These are phyloP conservation scores for Parauchenoglanis ngamensis DNA, from an alignment of 2,797 vertebrate species.

Conservation along the genomic window DNA sequence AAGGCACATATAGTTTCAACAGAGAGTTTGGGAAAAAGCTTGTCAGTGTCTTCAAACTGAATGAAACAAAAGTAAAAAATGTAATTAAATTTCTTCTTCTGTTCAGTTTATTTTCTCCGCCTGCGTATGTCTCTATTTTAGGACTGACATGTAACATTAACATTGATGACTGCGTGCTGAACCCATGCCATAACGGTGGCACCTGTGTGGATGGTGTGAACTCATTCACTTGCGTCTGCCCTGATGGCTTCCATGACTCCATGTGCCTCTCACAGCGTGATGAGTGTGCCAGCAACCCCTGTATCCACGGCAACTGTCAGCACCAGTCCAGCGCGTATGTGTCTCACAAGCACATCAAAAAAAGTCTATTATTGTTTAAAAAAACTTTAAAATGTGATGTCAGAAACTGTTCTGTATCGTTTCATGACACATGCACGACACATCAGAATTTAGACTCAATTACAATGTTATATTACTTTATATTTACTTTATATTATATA, in stretches of 20 bases:
- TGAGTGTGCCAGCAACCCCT: slow-evolving; percentile 93
- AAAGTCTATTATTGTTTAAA: background rate
- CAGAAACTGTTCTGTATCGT: background rate
- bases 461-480: background rate
- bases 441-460: background rate
- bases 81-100: background rate
- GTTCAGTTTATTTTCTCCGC: background rate
- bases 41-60: background rate
- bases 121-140: slow-evolving; percentile 58
- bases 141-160: slow-evolving; percentile 92
- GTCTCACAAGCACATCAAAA: background rate
- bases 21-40: background rate
- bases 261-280: slow-evolving; percentile 93
- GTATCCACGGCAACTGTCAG: slow-evolving; percentile 87
- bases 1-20: background rate
- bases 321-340: slow-evolving; percentile 88
- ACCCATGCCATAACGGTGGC: slow-evolving; percentile 91
- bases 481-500: background rate
- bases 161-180: slow-evolving; percentile 85
- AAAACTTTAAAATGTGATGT: background rate
- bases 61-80: background rate
- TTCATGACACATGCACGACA: background rate
- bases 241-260: slow-evolving; percentile 87
- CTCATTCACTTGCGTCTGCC: slow-evolving; percentile 87
- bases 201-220: slow-evolving; percentile 89